Evolutionary conservation across 1,140 invertebrate genomes (phyloP).

Genomic region (Drosophila watanabei): DNA sequence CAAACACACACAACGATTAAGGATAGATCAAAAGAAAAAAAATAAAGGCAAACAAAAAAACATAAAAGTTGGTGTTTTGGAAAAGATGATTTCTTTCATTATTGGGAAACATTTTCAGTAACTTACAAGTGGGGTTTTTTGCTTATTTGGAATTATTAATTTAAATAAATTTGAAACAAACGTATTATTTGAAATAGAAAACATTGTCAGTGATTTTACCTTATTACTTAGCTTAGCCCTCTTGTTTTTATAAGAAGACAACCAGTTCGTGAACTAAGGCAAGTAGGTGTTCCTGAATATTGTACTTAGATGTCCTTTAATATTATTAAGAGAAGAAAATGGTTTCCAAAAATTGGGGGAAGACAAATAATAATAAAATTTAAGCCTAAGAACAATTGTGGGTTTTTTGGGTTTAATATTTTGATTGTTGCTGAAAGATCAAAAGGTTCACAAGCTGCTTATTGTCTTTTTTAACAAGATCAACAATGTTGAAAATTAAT

Average conservation of each 20-base stretch:
- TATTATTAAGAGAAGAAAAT: neutral
- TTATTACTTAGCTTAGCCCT: neutral
- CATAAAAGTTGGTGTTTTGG: neutral
- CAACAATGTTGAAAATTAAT: neutral
- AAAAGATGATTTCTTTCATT: neutral
- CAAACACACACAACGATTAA: neutral
- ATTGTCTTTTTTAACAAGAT: neutral
- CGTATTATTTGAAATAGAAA: neutral
- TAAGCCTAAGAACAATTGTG: neutral
- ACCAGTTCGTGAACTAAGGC: neutral
- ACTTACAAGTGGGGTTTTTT: too few species aligned
- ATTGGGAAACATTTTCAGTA: neutral
- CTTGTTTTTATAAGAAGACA: neutral
- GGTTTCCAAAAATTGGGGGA: neutral
- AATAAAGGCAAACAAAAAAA: constrained; percentile 4
- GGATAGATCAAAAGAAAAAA: neutral
- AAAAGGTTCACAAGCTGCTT: neutral
- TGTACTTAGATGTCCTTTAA: neutral
- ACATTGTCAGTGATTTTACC: neutral
- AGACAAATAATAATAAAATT: neutral
- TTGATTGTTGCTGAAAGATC: neutral
- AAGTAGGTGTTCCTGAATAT: neutral
- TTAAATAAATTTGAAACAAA: neutral
- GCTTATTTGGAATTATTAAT: neutral
- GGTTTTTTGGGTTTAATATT: neutral